Base-by-base conservation (phyloP, 2,797 vertebrate genomes). In the Propithecus deckenii region DNA sequence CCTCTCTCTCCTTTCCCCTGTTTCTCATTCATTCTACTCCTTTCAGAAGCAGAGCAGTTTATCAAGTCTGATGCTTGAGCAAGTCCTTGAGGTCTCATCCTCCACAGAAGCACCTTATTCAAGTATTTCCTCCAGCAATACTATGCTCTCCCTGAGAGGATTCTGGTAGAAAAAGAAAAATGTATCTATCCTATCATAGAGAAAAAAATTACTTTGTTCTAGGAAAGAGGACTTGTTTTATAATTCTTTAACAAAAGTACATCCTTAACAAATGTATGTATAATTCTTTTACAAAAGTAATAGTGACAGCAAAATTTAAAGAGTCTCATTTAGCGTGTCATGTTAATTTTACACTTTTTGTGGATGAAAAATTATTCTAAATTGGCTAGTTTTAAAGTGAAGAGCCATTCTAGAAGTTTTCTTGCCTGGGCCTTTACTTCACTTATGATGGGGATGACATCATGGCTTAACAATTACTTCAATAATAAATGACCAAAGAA, bases 251-350 rank as follows among this genome's bases (percentile, higher is more conserved):
- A 94, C 25, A 96, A 91, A 71, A 59, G 11, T 78, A 86, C 20
- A 55, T 22, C 52, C 22, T 55, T 57, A 57, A 57, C 22, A 57
- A 57, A 57, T 57, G 55, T 57, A 23, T 32, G 28, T 61, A 61
- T 61, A 61, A 85, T 30, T 80, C 72, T 89, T 95, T 88, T 63
- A 93, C 28, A 95, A 91, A 72, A 61, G 12, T 79, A 79, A 74
- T 59, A 46, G 52, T 71, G 18, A 76, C 11, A 71, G 61, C 48
- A 91, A 91, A 74, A 79, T 59, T 72, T 88, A 25, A 43, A 76
- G 93, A 72, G 35, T 87, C 61, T 87, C 38, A 25, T 84, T 7
- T 67, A 67, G 43, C 43, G 80, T 79, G 35, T 89, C 72, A 86
- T 67, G 13, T 91, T 84, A 91, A 50, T 75, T 75, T 91, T 75